Evolutionary conservation across 2,888 invertebrate species (phyloP), one percentile per base, ranked within the genome.

Genomic region (Eupithecia centaureata): DNA sequence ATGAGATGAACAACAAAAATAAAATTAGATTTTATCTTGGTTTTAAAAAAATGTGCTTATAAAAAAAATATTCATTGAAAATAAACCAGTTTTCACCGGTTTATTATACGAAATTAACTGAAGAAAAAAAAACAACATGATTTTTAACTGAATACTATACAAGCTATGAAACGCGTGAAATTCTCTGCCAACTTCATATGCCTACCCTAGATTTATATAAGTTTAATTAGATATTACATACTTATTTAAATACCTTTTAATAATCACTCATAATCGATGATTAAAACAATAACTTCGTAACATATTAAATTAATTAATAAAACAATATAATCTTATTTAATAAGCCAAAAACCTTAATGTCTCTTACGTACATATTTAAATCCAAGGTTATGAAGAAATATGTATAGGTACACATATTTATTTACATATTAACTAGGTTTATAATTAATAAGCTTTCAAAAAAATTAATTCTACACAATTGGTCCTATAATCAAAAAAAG

Each of bases 401-500:
- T 60, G n/a, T n/a, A 63, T 33, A 60, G n/a, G 27, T 67, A 63
- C 2, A 47, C 56, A 60, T 63, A 60, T 59, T 51, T 57, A 64
- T 68, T 35, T 68, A 65, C 61, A 61, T 1, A 15, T 58, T 64
- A 0, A 25, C 5, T 27, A n/a, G 8, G 15, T 1, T 56, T 18
- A 52, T 25, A 28, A 35, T 30, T n/a, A 18, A 57, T 58, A 61
- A 57, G 61, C 47, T 2, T 62, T 68, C 30, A n/a, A 8, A 63
- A 65, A 69, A 65, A 59, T 65, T 59, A 64, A 77, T 79, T 78
- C 77, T 61, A 61, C 61, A 56, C 25, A n/a, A 73, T 86, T 86
- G 86, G 86, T 86, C 85, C 85, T 72, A 78, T 51, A 72, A 67
- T 69, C 72, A 77, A 78, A 75, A 77, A 78, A 75, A 60, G 3